phyloP scores from a whole-genome alignment of 1,140 invertebrate species.

The Melanaphis sacchari region DNA sequence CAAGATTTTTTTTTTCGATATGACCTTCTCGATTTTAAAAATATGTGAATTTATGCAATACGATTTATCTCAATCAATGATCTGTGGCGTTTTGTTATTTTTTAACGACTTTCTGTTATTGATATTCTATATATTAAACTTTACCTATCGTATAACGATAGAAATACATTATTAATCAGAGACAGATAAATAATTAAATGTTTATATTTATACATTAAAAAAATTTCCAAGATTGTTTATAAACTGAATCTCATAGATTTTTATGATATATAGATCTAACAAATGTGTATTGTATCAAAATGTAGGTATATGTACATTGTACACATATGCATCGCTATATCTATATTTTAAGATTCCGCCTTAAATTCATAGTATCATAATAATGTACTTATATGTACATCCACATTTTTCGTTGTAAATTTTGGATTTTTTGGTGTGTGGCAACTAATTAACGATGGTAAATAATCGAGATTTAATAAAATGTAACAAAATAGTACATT shows the following conservation, averaged over 20 bases:
- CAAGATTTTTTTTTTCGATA: not conserved
- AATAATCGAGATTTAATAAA: not conserved
- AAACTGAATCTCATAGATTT: not conserved
- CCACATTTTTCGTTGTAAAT: not conserved
- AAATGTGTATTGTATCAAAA: not conserved
- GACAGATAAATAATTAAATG: not conserved
- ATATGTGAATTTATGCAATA: not conserved
- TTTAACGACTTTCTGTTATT: not conserved
- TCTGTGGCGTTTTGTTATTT: not conserved
- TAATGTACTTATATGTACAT: not conserved
- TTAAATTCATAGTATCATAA: not conserved
- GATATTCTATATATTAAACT: not conserved
- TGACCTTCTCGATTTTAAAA: conserved; percentile 12
- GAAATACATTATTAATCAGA: not conserved
- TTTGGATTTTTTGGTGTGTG: not conserved
- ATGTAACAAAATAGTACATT: too few species aligned
- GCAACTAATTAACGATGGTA: not conserved
- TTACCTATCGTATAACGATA: not conserved
- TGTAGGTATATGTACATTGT: not conserved
- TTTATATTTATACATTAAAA: not conserved
- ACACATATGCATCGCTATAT: not conserved
- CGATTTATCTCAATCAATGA: not conserved
- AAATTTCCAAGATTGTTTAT: not conserved
- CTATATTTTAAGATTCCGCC: not conserved
- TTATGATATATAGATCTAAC: not conserved